phyloP scores from a whole-genome alignment of 2,797 vertebrate species.

The Siniperca undulata region DNA sequence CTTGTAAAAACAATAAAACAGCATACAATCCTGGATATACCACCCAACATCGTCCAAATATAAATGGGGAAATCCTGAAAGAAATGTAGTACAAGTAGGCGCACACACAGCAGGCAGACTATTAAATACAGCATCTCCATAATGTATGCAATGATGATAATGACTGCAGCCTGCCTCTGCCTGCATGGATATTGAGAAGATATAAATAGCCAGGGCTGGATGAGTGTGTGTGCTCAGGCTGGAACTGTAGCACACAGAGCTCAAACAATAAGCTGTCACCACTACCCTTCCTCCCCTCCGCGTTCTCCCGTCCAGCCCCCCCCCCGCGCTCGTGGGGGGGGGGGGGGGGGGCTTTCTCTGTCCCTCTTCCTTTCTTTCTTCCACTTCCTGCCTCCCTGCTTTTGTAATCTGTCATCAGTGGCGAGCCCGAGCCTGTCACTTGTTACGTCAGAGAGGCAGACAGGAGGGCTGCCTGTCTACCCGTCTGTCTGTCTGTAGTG shows the following conservation, averaged over 20 bases:
- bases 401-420: constrained; percentile 70
- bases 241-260: constrained; percentile 72
- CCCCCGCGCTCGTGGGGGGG: constrained; percentile 45
- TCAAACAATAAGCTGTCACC: constrained; percentile 79
- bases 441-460: constrained; percentile 62
- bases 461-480: constrained; percentile 44
- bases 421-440: constrained; percentile 56
- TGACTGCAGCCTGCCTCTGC: constrained; percentile 68
- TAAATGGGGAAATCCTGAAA: constrained; percentile 46
- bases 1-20: constrained; percentile 9
- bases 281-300: constrained; percentile 72
- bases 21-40: neutral
- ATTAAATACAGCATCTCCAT: constrained; percentile 49
- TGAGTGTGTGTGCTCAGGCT: constrained; percentile 71
- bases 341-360: constrained; percentile 34
- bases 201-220: constrained; percentile 79
- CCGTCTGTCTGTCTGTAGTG: constrained; percentile 42
- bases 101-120: constrained; percentile 43
- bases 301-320: constrained; percentile 67
- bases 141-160: constrained; percentile 75
- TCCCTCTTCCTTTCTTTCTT: constrained; percentile 78
- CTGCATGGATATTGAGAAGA: constrained; percentile 76
- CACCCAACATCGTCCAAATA: neutral
- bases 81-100: constrained; percentile 26
- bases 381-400: constrained; percentile 74